Evolutionary conservation across 2,113 vertebrate species (phyloP).

Genomic region (Motacilla alba): DNA sequence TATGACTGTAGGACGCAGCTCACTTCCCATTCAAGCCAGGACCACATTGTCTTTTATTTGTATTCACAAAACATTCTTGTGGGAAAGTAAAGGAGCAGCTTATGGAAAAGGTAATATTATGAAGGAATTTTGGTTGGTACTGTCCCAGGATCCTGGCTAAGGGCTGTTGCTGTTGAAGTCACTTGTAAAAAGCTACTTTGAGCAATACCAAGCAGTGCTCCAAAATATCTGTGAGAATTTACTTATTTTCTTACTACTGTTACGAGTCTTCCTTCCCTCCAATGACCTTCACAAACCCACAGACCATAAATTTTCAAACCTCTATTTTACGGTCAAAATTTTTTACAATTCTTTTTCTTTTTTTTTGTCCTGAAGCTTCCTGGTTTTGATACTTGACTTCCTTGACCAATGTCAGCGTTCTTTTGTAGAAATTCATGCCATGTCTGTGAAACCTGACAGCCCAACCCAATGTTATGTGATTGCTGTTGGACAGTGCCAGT

Average conservation of each 20-base stretch:
- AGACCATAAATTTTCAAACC: background rate
- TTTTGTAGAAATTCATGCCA: background rate
- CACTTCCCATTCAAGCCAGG: background rate
- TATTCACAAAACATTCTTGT: constrained; percentile 10
- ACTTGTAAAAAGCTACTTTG: background rate
- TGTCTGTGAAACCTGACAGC: background rate
- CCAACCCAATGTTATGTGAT: background rate
- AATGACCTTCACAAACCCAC: background rate
- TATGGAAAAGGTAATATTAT: background rate
- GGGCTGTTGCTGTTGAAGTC: background rate
- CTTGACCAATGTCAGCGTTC: background rate
- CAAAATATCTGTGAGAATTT: background rate
- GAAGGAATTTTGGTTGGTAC: background rate
- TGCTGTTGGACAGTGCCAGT: background rate
- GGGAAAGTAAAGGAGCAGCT: constrained; percentile 6
- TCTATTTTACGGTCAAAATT: background rate
- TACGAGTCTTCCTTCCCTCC: background rate
- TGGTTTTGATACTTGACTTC: background rate
- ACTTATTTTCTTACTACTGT: background rate
- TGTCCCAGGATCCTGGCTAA: background rate
- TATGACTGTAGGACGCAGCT: constrained; percentile 19
- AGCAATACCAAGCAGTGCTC: background rate
- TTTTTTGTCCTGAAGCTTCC: background rate
- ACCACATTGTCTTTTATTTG: constrained; percentile 19
- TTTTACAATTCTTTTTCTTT: background rate